Evolutionary conservation across 2,113 vertebrate genomes (phyloP), one percentile per base, ranked within the genome.

Genomic region (Lagopus leucura): DNA sequence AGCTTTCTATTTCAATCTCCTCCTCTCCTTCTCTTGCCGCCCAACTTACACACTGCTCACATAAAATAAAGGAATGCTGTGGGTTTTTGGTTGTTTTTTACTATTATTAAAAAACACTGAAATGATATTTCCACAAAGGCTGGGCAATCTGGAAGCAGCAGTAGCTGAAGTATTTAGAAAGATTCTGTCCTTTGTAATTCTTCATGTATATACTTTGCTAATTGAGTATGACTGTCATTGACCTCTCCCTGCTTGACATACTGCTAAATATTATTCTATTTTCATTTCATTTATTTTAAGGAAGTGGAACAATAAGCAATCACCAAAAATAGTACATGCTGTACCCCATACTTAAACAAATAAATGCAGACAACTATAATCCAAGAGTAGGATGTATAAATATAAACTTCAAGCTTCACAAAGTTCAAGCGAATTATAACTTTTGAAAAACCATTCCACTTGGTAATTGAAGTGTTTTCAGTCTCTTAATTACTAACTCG

Each of bases 251-350:
- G 67, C 54, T 50, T 61, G 42, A n/a, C n/a, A 64, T 28, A n/a
- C 65, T 88, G 58, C 50, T 88, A 89, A 80, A 30, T 70, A 91
- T 74, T 81, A 73, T 55, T n/a, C 89, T 96, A 88, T 95, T 95
- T 96, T 91, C 70, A 79, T 91, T 91, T 91, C 65, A 92, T 92
- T 96, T 96, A 89, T 92, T 85, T 94, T 91, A 95, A 93, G 94
- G 89, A 96, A 95, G 93, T 93, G 42, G 88, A 95, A 94, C 93
- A 94, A 95, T 94, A 92, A 80, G 79, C 2, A 16, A 86, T 86
- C 58, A 92, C 65, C 86, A 94, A 82, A 95, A 95, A 91, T 42
- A 95, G 91, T 89, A 96, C 91, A 78, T 0, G 8, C 76, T 57
- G 94, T 94, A 95, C 82, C 32, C 65, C 21, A 55, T 83, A 82